These are phyloP conservation scores for Marisa cornuarietis DNA, from an alignment of 1,140 invertebrate species.

Conservation along the genomic window DNA sequence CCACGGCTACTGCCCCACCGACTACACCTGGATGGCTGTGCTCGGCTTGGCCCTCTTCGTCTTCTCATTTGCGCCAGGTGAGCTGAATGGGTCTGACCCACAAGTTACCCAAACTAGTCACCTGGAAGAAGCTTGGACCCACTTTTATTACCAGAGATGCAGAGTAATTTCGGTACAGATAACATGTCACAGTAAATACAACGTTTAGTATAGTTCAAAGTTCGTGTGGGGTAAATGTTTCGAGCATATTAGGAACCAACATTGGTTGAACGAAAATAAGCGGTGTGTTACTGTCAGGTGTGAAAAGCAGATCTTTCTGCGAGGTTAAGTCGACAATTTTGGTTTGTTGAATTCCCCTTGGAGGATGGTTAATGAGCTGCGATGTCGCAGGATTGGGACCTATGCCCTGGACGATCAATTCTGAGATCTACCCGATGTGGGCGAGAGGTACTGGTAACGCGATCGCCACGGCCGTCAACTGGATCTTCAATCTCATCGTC, in stretches of 20 bases:
- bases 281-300: too few species aligned
- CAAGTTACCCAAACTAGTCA: background rate
- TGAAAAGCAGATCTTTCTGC: too few species aligned
- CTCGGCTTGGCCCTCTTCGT: conserved; percentile 69
- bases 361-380: too few species aligned
- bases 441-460: conserved; percentile 69
- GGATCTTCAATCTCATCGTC: conserved; percentile 72
- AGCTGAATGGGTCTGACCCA: background rate
- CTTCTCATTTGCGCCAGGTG: conserved; percentile 70
- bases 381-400: conserved; percentile 69
- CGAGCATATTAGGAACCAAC: background rate
- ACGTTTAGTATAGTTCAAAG: background rate
- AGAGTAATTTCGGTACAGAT: background rate
- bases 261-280: too few species aligned
- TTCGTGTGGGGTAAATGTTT: background rate
- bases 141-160: background rate
- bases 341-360: too few species aligned
- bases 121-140: background rate
- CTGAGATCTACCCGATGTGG: conserved; percentile 75
- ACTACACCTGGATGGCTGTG: conserved; percentile 69
- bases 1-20: conserved; percentile 68
- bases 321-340: too few species aligned
- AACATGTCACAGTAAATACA: too few species aligned
- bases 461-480: conserved; percentile 72
- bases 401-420: conserved; percentile 76